Conservation (phyloP, 2,888 invertebrate genomes). For the Nudaria mundana region DNA sequence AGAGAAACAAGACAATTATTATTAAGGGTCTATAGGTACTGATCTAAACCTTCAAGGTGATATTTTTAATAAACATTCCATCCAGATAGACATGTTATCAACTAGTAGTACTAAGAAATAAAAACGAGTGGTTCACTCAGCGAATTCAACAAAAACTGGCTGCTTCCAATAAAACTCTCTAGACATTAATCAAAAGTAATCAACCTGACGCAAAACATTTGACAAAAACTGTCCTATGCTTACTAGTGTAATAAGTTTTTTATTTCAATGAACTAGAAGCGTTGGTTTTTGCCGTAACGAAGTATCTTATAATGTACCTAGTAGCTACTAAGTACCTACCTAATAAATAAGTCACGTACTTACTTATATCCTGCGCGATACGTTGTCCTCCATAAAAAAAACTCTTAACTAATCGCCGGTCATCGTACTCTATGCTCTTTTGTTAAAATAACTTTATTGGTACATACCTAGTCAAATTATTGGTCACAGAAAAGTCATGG, state of each 20-base stretch:
- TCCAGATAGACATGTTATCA: neutral
- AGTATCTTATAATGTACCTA: no score
- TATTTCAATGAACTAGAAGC: slow-evolving; percentile 20
- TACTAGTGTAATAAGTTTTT: slow-evolving; percentile 21
- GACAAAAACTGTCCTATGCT: slow-evolving; percentile 24
- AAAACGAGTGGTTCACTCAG: neutral
- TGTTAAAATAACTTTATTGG: slow-evolving; percentile 46
- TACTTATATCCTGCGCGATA: slow-evolving; percentile 60
- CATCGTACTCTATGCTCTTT: slow-evolving; percentile 65
- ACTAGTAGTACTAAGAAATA: neutral
- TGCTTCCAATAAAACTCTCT: slow-evolving; percentile 8
- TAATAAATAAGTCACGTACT: slow-evolving; percentile 68
- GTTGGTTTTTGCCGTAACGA: slow-evolving; percentile 37
- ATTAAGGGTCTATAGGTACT: no score
- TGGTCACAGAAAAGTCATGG: slow-evolving; percentile 59
- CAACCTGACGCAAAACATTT: slow-evolving; percentile 10
- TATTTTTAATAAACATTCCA: no score
- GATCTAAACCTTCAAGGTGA: no score
- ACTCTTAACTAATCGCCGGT: slow-evolving; percentile 66
- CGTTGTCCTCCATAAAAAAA: slow-evolving; percentile 56
- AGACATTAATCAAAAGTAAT: slow-evolving; percentile 21
- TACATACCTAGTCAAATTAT: slow-evolving; percentile 23
- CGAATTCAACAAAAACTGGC: slow-evolving; percentile 5
- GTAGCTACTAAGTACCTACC: slow-evolving; percentile 13
- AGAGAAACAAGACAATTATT: no score